phyloP scores from a whole-genome alignment of 2,797 vertebrate species.

The Rallus crepitans region DNA sequence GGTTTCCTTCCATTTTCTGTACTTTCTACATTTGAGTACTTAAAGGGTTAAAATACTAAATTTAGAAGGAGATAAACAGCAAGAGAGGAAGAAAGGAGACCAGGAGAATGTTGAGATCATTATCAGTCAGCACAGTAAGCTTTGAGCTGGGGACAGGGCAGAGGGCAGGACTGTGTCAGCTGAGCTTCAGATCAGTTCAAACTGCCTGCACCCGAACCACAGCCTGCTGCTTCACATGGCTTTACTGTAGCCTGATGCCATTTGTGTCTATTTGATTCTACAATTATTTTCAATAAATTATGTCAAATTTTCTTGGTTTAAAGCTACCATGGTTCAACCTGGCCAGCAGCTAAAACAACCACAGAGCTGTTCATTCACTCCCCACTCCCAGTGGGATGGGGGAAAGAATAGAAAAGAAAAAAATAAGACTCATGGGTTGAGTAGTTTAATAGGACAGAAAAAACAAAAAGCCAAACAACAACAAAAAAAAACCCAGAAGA shows the following conservation, averaged over 20 bases:
- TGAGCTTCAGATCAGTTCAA: background rate
- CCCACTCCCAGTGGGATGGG: too few relatives aligned
- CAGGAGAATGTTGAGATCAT: background rate
- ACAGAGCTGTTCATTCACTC: too few relatives aligned
- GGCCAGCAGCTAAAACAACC: too few relatives aligned
- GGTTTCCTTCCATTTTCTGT: background rate
- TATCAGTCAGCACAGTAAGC: background rate
- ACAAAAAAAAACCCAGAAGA: too few relatives aligned
- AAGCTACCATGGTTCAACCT: background rate
- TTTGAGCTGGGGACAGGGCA: background rate
- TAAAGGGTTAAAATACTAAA: background rate
- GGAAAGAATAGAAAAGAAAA: too few relatives aligned
- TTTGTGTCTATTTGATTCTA: background rate
- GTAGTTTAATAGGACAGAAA: too few relatives aligned
- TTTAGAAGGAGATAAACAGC: background rate
- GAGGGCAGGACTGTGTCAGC: background rate
- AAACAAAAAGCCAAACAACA: too few relatives aligned
- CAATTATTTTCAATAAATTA: background rate
- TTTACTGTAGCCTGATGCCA: background rate
- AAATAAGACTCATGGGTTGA: too few relatives aligned
- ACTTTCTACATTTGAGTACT: background rate
- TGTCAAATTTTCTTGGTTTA: background rate
- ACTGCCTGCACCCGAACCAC: background rate
- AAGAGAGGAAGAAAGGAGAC: background rate
- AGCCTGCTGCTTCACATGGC: background rate